Evolutionary conservation across 2,797 vertebrate species (phyloP).

Genomic region (Microtus californicus): DNA sequence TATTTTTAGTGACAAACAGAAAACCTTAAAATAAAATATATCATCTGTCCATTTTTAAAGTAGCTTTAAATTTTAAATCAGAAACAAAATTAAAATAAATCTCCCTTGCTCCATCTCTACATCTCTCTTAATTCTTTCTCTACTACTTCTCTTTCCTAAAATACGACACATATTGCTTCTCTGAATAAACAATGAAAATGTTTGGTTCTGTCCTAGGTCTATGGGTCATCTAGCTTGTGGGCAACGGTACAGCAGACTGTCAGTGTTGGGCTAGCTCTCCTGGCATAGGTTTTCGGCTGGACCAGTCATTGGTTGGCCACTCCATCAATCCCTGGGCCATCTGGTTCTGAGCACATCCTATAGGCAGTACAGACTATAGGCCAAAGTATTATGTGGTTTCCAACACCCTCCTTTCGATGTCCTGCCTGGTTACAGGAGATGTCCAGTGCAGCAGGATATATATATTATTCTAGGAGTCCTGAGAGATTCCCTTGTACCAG

Average conservation of each 20-base stretch:
- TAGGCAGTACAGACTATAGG: neutral
- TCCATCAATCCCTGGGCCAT: neutral
- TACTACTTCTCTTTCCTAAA: neutral
- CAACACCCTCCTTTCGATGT: neutral
- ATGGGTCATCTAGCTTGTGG: neutral
- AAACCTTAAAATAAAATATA: slow-evolving; percentile 38
- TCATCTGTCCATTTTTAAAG: neutral
- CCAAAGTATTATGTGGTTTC: neutral
- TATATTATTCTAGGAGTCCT: neutral
- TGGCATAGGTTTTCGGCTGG: neutral
- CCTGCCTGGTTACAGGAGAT: neutral
- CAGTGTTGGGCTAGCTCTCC: neutral
- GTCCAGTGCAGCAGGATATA: neutral
- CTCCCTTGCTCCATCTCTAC: neutral
- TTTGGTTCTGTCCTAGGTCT: neutral
- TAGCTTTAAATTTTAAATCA: slow-evolving; percentile 50
- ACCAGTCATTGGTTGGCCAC: neutral
- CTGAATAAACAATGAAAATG: neutral
- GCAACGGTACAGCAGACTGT: neutral
- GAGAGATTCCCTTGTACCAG: neutral
- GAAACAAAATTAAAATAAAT: neutral
- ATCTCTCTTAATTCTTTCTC: neutral
- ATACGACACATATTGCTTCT: neutral
- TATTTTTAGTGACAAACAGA: slow-evolving; percentile 23
- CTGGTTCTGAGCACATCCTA: neutral